Percentiles rank a stretch among this genome's conserved stretches.
These are phyloP conservation scores for Mercenaria mercenaria DNA, from an alignment of 1,140 invertebrate species.

Conservation along the genomic window DNA sequence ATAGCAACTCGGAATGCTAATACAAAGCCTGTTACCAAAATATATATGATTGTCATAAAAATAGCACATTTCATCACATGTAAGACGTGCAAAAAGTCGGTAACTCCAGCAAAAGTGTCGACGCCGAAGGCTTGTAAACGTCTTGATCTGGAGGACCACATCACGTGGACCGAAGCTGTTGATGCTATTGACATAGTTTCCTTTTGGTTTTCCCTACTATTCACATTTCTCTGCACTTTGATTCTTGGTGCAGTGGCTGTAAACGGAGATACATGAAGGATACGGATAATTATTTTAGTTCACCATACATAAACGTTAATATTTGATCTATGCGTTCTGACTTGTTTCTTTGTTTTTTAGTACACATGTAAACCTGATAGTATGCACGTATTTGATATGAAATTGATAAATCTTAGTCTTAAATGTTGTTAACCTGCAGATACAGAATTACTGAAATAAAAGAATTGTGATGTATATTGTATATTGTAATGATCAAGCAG, in stretches of 20 bases:
- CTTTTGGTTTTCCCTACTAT: background rate
- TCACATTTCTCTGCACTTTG: background rate
- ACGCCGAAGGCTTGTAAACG: too few relatives aligned
- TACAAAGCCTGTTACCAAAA: background rate
- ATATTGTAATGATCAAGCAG: too few relatives aligned
- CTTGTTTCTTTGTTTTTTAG: too few relatives aligned
- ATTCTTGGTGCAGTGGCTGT: background rate
- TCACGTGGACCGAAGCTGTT: background rate
- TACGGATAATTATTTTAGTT: too few relatives aligned
- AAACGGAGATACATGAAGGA: background rate
- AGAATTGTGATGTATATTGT: too few relatives aligned
- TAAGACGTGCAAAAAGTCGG: background rate
- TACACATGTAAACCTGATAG: too few relatives aligned
- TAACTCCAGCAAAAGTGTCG: background rate
- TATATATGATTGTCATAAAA: background rate
- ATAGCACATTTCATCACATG: background rate
- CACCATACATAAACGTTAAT: too few relatives aligned
- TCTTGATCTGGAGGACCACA: background rate
- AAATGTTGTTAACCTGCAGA: too few relatives aligned
- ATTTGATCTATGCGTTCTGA: too few relatives aligned
- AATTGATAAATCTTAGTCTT: too few relatives aligned
- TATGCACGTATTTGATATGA: too few relatives aligned
- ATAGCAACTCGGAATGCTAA: background rate
- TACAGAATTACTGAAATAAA: too few relatives aligned
- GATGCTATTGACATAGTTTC: background rate